Base-by-base conservation (phyloP, 1,140 invertebrate genomes). In the Zelostemma sp. region DNA sequence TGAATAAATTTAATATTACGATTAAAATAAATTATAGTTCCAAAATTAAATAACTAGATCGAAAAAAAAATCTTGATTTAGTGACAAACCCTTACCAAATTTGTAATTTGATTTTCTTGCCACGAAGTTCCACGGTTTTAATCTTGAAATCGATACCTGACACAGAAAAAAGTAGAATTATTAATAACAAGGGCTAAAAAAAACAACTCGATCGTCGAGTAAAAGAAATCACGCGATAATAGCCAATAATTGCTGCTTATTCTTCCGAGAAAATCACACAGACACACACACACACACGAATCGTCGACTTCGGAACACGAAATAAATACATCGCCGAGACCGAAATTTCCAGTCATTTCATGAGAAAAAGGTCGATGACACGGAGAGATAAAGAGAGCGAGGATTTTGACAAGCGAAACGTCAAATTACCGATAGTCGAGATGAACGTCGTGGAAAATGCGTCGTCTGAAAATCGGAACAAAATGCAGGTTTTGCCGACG, bases 371-470 rank as follows among this genome's bases (percentile, higher is more conserved):
- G 21, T 41, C 15, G 14, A 28, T 28, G 6, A 5, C 12, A 25
- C 14, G 6, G 48, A n/a, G n/a, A n/a, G n/a, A n/a, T n/a, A n/a
- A n/a, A n/a, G n/a, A n/a, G n/a, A n/a, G n/a, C n/a, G n/a, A n/a
- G n/a, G n/a, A n/a, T n/a, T n/a, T n/a, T n/a, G n/a, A n/a, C n/a
- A n/a, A n/a, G n/a, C n/a, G n/a, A n/a, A n/a, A n/a, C 50, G n/a
- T 53, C 5, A 41, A 86, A 90, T 91, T 86, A 97, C 96, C 96
- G 88, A 98, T 98, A 40, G 96, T 98, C 51, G 96, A 97, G 82
- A 99, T 99, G 87, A 99, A 99, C 48, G 97, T 98, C 21, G 97
- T 96, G 79, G 97, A 99, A 86, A 98, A 99, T 57, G 96, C 96
- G 89, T 99, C 97, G 85, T 99, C 97, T 49, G 95, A 97, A 88